These are phyloP conservation scores for Erinaceus europaeus DNA, from an alignment of 2,113 vertebrate genomes.

Conservation along the genomic window DNA sequence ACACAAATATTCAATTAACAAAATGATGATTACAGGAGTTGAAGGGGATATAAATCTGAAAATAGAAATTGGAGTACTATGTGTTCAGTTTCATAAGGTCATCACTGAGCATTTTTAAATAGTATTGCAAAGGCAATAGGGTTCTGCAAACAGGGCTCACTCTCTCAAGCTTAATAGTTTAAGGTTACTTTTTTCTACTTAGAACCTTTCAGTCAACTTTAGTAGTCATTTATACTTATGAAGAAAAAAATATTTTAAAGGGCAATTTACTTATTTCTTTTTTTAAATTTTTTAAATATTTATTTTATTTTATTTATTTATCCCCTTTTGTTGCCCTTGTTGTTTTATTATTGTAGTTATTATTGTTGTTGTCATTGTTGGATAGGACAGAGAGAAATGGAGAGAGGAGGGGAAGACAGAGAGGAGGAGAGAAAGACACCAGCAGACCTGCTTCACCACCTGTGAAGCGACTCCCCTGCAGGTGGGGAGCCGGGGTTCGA, in stretches of 20 bases:
- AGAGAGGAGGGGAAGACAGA: too few relatives aligned
- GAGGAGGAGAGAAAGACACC: too few relatives aligned
- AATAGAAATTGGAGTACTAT: slow-evolving; percentile 60
- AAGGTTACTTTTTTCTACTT: not conserved
- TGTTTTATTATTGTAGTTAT: too few relatives aligned
- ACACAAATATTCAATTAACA: slow-evolving; percentile 70
- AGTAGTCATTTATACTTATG: not conserved
- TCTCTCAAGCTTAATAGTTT: not conserved
- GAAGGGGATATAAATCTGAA: slow-evolving; percentile 51
- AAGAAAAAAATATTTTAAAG: not conserved
- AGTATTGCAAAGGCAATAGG: slow-evolving; percentile 43
- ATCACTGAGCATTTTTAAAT: slow-evolving; percentile 42
- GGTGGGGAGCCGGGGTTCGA: too few relatives aligned
- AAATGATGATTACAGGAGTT: slow-evolving; percentile 47
- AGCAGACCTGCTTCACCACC: too few relatives aligned
- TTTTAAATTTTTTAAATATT: too few relatives aligned
- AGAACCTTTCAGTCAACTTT: not conserved
- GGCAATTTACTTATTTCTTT: too few relatives aligned
- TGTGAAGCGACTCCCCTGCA: too few relatives aligned
- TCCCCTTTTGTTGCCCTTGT: too few relatives aligned
- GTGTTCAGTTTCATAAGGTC: slow-evolving; percentile 43
- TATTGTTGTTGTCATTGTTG: too few relatives aligned
- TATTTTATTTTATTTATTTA: too few relatives aligned
- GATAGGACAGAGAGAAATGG: too few relatives aligned
- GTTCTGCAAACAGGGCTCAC: slow-evolving; percentile 6